Evolutionary conservation across 2,888 invertebrate genomes (phyloP), one percentile per base, ranked within the genome.

Genomic region (Platerodrilus igneus): DNA sequence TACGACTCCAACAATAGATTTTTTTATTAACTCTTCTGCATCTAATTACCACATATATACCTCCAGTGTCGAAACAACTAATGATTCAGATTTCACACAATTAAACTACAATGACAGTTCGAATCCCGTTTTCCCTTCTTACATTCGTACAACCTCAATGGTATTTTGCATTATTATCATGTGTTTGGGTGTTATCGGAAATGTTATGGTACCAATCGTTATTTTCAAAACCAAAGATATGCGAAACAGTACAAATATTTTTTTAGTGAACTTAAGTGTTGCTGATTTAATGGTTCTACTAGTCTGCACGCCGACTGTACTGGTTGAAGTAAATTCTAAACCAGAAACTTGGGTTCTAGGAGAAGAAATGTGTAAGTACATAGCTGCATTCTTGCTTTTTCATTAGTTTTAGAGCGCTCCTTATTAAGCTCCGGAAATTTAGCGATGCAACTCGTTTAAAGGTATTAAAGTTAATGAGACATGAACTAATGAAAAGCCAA

Each of bases 301-400:
- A 48, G 84, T 94, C 47, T 94, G 93, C 64, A 91, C 93, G 46
- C 94, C 94, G 4, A 89, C 93, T 1, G 90, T 92, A 18, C 75
- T 94, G 21, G 88, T 94, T n/a, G 94, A 95, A 67, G 86, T 94
- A 33, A 90, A 92, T 67, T 85, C 89, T 6, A 81, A 82, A 54
- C 91, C 91, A 8, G 90, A 93, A 66, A 85, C 90, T 2, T 95
- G 94, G 94, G 82, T 89, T 49, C 78, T 95, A 34, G 94, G 94
- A 26, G 84, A 84, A 61, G 83, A 86, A 64, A 81, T 94, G 80
- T 95, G 94, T 95, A 75, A 91, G 94, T 91, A 66, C 38, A 21
- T n/a, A n/a, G n/a, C n/a, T n/a, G 11, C 35, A 22, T 34, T n/a
- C n/a, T n/a, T n/a, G n/a, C n/a, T n/a, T n/a, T n/a, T n/a, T n/a